A percentile compares a stretch with the other conserved stretches of the same genome.
These are phyloP conservation scores for Tragelaphus strepsiceros DNA, from an alignment of 2,113 vertebrate species.

Conservation along the genomic window DNA sequence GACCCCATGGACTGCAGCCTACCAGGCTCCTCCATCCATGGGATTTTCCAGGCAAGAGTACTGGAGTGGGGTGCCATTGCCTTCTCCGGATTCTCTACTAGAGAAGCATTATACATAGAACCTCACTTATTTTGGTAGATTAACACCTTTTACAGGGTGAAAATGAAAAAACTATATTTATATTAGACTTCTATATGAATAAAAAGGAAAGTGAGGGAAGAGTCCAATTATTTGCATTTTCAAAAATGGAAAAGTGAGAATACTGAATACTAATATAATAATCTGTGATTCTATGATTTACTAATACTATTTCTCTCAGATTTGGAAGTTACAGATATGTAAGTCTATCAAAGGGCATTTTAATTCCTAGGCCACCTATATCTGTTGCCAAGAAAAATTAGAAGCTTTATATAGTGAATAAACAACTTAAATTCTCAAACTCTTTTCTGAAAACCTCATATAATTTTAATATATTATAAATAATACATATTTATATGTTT, in stretches of 20 bases:
- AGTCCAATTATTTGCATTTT: background rate
- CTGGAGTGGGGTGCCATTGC: too few relatives aligned
- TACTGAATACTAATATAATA: background rate
- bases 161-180: background rate
- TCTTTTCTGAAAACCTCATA: background rate
- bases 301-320: background rate
- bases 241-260: background rate
- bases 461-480: background rate
- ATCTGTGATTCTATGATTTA: background rate
- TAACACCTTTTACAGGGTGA: background rate
- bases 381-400: background rate
- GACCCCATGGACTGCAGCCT: too few relatives aligned
- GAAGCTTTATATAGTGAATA: background rate
- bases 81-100: background rate
- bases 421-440: background rate
- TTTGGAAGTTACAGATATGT: background rate
- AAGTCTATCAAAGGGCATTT: background rate
- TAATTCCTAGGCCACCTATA: background rate
- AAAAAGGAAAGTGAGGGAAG: background rate
- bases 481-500: background rate
- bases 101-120: background rate
- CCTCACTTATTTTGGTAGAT: background rate
- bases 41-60: too few relatives aligned
- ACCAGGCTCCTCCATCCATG: too few relatives aligned
- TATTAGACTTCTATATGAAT: background rate